Evolutionary conservation across 2,113 vertebrate species (phyloP), one percentile per base, ranked within the genome.

Genomic region (Ciconia stormi): DNA sequence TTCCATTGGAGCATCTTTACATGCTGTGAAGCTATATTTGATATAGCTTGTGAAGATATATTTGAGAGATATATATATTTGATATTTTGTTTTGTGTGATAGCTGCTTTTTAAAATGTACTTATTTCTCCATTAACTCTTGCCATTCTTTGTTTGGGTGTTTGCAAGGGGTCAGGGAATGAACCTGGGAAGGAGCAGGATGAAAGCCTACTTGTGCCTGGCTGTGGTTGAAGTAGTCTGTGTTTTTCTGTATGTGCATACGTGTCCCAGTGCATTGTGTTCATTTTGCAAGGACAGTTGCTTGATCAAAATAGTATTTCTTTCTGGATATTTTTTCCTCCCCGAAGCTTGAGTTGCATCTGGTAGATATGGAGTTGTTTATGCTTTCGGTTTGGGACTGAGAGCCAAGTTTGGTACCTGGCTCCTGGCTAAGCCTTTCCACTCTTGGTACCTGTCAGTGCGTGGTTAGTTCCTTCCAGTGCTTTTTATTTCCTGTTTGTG

Each of bases 301-400:
- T 67, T 44, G 30, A 95, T 96, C 44, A 88, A 92, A 96, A 69
- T 34, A 13, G 4, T 77, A 30, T 80, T 95, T 95, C 21, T 72
- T 80, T 90, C 36, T 95, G 44, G 17, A 66, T 86, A 1, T 17
- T n/a, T 32, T 29, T 44, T 25, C 36, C 36, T 32, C 19, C 53
- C 36, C 19, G 67, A 90, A 78, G 27, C 62, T 74, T 86, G 40
- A 87, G 34, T 93, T 91, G 40, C 20, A 73, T 58, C 72, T 95
- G 46, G 42, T 73, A 73, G 50, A 10, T 11, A 58, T 0, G 0
- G 16, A 80, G 38, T 32, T 87, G 30, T 93, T 96, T 90, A 58
- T 95, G 25, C n/a, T 81, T 83, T 77, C 0, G 1, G 7, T 90
- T 86, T 81, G 65, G 10, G 18, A 72, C 30, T 25, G 29, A 86